Conservation (phyloP, 1,140 invertebrate species). For the Aporrectodea caliginosa region DNA sequence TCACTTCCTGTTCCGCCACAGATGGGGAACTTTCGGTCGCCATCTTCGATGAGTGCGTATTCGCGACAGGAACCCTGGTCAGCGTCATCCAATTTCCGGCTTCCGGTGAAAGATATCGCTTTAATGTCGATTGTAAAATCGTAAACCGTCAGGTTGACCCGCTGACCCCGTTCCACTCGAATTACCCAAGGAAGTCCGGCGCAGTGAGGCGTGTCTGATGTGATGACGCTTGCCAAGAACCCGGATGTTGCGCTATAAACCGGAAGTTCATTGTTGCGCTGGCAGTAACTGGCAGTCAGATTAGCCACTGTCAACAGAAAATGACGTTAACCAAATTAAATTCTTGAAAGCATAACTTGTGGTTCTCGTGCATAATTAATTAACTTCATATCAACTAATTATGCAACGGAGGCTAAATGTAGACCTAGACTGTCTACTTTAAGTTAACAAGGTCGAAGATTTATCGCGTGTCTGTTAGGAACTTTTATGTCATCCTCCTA, state of each 20-base stretch:
- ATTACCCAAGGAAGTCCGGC: conserved; percentile 19
- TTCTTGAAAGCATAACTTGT: too few relatives aligned
- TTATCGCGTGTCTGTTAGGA: too few relatives aligned
- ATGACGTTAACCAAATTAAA: neutral
- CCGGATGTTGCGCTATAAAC: neutral
- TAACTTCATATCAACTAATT: neutral
- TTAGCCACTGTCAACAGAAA: neutral
- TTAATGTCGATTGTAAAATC: conserved; percentile 14
- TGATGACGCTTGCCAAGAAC: conserved; percentile 16
- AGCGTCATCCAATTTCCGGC: neutral
- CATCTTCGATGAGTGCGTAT: conserved; percentile 18
- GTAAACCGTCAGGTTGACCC: conserved; percentile 20
- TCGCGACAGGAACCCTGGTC: neutral
- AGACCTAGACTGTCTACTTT: too few relatives aligned
- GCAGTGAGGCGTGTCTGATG: conserved; percentile 21
- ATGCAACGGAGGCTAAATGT: too few relatives aligned
- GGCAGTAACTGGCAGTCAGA: neutral
- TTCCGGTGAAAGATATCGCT: too few relatives aligned
- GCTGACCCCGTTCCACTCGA: neutral
- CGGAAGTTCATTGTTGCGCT: neutral
- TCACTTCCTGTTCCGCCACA: conserved; percentile 1
- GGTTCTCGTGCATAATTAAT: too few relatives aligned
- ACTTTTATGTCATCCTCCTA: too few relatives aligned
- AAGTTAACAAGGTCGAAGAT: too few relatives aligned
- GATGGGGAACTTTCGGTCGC: neutral